Percentiles rank a stretch among this genome's conserved stretches.
phyloP scores from a whole-genome alignment of 2,888 invertebrate genomes.

The Tribolium freemani region DNA sequence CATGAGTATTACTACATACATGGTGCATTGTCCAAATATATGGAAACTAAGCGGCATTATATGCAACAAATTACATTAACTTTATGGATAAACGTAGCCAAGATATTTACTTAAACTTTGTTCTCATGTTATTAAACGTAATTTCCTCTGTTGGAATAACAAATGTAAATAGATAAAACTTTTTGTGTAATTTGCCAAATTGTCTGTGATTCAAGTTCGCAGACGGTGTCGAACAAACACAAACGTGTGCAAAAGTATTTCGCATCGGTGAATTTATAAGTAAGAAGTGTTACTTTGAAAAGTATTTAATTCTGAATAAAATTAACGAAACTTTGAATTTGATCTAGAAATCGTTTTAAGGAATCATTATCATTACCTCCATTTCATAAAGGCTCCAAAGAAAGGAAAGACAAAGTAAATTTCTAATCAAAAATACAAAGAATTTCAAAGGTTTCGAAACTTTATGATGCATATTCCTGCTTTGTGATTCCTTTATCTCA shows the following conservation, averaged over 20 bases:
- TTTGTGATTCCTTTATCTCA: conserved; percentile 37
- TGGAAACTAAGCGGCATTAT: conserved; percentile 41
- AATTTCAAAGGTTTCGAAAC: conserved; percentile 36
- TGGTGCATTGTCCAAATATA: conserved; percentile 42
- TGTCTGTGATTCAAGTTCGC: conserved; percentile 31
- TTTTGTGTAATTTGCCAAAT: conserved; percentile 43
- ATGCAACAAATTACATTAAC: conserved; percentile 44
- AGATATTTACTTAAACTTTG: conserved; percentile 46
- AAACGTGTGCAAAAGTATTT: background rate
- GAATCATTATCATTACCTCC: conserved; percentile 25
- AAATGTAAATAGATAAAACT: conserved; percentile 43
- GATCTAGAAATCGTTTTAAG: conserved; percentile 5
- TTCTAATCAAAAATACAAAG: conserved; percentile 38
- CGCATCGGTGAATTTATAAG: background rate
- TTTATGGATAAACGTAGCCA: conserved; percentile 37
- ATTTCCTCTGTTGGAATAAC: conserved; percentile 37
- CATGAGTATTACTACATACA: conserved; percentile 24
- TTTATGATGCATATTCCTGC: conserved; percentile 31
- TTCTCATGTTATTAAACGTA: conserved; percentile 44
- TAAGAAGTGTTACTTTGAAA: background rate
- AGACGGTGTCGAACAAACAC: conserved; percentile 4
- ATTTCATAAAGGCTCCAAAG: conserved; percentile 6
- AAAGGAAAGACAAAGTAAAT: conserved; percentile 33
- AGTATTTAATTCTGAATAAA: conserved; percentile 1
- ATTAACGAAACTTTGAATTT: conserved; percentile 19